phyloP scores from a whole-genome alignment of 2,113 vertebrate genomes.

The Rhineura floridana region DNA sequence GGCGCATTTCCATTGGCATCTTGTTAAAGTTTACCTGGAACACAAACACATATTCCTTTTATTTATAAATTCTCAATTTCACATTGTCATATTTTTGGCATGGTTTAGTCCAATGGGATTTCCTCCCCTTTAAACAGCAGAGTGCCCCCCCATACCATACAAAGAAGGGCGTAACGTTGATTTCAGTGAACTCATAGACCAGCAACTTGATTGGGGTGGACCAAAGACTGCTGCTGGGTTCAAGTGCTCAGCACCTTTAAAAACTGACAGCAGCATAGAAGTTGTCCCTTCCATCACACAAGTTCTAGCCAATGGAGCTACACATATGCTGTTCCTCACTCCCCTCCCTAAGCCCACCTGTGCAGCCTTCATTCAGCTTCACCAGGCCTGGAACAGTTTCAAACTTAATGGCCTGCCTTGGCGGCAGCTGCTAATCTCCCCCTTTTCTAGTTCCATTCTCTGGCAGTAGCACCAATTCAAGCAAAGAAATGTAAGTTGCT shows the following conservation, averaged over 20 bases:
- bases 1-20: constrained; percentile 87
- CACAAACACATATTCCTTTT: rapidly evolving
- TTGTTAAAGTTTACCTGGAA: constrained; percentile 87
- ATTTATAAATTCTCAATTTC: background rate
- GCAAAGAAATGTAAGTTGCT: too few relatives aligned
- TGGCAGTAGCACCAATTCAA: too few relatives aligned
- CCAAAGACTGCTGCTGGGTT: too few relatives aligned
- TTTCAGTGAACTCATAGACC: too few relatives aligned
- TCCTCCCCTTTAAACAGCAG: background rate
- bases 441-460: background rate
- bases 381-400: background rate
- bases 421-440: background rate
- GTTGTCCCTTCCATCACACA: too few relatives aligned
- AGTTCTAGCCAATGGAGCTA: too few relatives aligned
- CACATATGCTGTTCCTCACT: too few relatives aligned
- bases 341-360: background rate
- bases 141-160: background rate
- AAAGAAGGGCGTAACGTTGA: background rate
- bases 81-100: background rate
- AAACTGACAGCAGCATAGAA: too few relatives aligned
- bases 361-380: background rate
- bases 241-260: too few relatives aligned
- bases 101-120: background rate
- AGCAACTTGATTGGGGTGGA: too few relatives aligned
- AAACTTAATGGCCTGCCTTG: background rate